Evolutionary conservation across 2,113 vertebrate species (phyloP).

Genomic region (Xiphophorus hellerii): DNA sequence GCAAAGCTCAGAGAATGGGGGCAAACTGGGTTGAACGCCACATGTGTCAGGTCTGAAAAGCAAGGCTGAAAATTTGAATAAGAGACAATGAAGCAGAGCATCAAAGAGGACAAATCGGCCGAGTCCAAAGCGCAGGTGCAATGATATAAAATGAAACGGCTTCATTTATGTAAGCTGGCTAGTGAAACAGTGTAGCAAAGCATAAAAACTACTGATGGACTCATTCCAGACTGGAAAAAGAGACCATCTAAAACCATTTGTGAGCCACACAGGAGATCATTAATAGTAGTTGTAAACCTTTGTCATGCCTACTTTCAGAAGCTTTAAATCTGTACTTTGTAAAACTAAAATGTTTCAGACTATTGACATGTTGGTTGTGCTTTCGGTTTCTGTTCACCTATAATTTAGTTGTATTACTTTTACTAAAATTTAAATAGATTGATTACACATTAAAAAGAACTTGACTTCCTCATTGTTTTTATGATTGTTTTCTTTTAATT

Average conservation of each 20-base stretch:
- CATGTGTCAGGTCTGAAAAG: slow-evolving; percentile 26
- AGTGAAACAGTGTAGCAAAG: slow-evolving; percentile 21
- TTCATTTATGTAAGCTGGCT: slow-evolving; percentile 30
- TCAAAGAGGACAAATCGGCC: slow-evolving; percentile 32
- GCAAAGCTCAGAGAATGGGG: slow-evolving; percentile 12
- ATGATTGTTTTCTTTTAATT: too few species aligned
- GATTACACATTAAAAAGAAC: too few species aligned
- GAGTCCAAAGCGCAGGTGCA: slow-evolving; percentile 38
- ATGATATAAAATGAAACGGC: slow-evolving; percentile 42
- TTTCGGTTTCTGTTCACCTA: too few species aligned
- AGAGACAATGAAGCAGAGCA: slow-evolving; percentile 5
- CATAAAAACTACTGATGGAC: slow-evolving; percentile 7
- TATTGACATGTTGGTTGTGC: too few species aligned
- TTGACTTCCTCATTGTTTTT: too few species aligned
- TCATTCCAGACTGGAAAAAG: slow-evolving; percentile 14
- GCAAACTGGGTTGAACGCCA: slow-evolving; percentile 11
- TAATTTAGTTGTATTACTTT: too few species aligned
- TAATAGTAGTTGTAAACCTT: not conserved
- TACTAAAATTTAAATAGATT: too few species aligned
- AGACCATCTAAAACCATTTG: not conserved
- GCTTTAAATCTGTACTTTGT: not conserved
- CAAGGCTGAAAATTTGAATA: slow-evolving; percentile 9
- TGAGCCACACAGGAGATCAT: not conserved
- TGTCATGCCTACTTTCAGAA: not conserved
- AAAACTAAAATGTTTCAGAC: too few species aligned